Base-by-base conservation (phyloP, 2,797 vertebrate species). In the Neosalanx taihuensis region DNA sequence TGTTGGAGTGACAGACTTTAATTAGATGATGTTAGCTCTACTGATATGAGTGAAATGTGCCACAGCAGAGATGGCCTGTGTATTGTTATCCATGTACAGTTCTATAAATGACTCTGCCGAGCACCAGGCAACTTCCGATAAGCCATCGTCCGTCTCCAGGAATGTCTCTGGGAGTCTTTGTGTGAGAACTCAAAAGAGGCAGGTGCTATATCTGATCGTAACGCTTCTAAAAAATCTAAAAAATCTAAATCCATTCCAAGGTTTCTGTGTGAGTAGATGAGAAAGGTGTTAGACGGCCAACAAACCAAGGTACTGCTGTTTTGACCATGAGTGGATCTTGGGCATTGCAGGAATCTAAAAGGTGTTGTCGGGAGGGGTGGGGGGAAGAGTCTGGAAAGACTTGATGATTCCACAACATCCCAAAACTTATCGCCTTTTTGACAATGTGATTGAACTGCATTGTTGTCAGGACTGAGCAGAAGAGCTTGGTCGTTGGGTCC, bases 1-100 rank as follows among this genome's bases (percentile, higher is more conserved):
- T 85, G 85, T 86, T 83, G 81, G 77, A 85, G 81, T 82, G 86
- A 82, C 86, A 85, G 83, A 82, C 87, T 90, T 91, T 90, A 90
- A 89, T 90, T 89, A 88, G 83, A 91, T 86, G 81, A 85, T 87
- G 83, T 85, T 81, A 26, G 23, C 23, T 26, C 23, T 26, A 83
- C 76, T 84, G 84, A 89, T 90, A 89, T 87, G 86, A 89, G 79
- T 82, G 83, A 85, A 83, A 79, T 81, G 73, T 87, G 83, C 76
- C 83, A 83, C 61, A 33, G 76, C 70, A 26, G 59, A 77, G 82
- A 90, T 83, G 78, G 79, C 73, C 69, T 73, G 80, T 67, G 72
- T 72, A 76, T 75, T 79, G 76, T 83, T 84, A 81, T 73, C 60
- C 61, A 57, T 69, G 70, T 84, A 80, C 81, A 73, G 81, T 83